Evolutionary conservation across 37 sponge, comb jelly and placozoan species (phyloP).

Genomic region (Haliclona indistincta): DNA sequence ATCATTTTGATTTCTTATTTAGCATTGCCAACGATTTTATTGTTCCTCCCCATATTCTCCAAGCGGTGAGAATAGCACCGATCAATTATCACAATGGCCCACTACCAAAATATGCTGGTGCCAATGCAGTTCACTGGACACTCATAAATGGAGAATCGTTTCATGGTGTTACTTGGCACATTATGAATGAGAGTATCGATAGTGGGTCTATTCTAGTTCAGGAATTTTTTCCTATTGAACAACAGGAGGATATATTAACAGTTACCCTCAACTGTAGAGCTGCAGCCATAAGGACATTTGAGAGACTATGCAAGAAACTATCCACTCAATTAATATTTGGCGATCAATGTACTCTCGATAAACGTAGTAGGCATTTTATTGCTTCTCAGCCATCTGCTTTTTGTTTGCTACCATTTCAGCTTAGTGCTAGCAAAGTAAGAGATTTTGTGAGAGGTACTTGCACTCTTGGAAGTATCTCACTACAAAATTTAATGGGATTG

Average conservation of each 20-base stretch:
- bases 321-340: too few species aligned
- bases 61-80: background rate
- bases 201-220: background rate
- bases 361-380: background rate
- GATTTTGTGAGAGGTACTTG: background rate
- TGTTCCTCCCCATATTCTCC: background rate
- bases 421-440: background rate
- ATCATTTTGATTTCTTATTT: slow-evolving; percentile 4
- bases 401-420: background rate
- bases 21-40: slow-evolving; percentile 9
- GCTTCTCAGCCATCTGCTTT: slow-evolving; percentile 2
- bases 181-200: background rate
- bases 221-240: background rate
- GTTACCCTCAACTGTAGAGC: background rate
- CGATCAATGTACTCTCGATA: background rate
- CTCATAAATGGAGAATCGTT: background rate
- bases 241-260: background rate
- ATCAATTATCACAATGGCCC: slow-evolving; percentile 20
- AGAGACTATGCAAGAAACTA: background rate
- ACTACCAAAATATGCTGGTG: background rate
- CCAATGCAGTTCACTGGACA: slow-evolving; percentile 7
- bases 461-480: too few species aligned
- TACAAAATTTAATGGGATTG: background rate
- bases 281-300: background rate
- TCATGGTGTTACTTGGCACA: slow-evolving; percentile 10